Evolutionary conservation across 2,888 invertebrate genomes (phyloP).

Genomic region (Calameuta pallipes): DNA sequence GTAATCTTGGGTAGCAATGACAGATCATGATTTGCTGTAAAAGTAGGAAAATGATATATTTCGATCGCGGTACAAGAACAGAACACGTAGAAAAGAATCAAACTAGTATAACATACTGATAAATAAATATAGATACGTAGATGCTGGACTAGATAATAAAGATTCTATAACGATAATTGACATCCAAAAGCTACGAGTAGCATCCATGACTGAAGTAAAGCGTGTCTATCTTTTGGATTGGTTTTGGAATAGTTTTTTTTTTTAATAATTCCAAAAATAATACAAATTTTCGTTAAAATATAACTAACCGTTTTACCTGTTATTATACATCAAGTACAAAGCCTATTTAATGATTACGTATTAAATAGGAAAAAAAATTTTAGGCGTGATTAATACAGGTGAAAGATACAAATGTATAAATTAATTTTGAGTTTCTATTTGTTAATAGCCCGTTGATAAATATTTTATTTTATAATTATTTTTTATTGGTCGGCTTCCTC

Average conservation of each 20-base stretch:
- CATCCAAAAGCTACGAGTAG: constrained; percentile 5
- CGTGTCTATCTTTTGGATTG: neutral
- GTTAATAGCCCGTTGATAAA: constrained; percentile 22
- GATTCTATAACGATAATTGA: neutral
- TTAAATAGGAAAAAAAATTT: neutral
- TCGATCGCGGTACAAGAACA: constrained; percentile 8
- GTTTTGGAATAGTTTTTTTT: neutral
- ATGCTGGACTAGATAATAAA: neutral
- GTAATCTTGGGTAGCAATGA: neutral
- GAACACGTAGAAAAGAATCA: neutral
- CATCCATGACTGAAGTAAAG: constrained; percentile 15
- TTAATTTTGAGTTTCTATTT: constrained; percentile 7
- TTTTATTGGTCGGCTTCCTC: constrained; percentile 44
- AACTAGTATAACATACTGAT: neutral
- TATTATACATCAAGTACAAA: constrained; percentile 13
- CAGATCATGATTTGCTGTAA: constrained; percentile 13
- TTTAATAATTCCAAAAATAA: constrained; percentile 9
- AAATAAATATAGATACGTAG: constrained; percentile 17
- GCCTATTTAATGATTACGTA: neutral
- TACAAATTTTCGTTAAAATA: constrained; percentile 15
- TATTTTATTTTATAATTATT: constrained; percentile 25
- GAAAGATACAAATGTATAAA: constrained; percentile 1
- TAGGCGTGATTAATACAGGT: neutral
- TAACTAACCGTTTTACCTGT: constrained; percentile 1
- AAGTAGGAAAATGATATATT: constrained; percentile 43